Evolutionary conservation across 2,797 vertebrate genomes (phyloP), one percentile per base, ranked within the genome.

Genomic region (Galago senegalensis): DNA sequence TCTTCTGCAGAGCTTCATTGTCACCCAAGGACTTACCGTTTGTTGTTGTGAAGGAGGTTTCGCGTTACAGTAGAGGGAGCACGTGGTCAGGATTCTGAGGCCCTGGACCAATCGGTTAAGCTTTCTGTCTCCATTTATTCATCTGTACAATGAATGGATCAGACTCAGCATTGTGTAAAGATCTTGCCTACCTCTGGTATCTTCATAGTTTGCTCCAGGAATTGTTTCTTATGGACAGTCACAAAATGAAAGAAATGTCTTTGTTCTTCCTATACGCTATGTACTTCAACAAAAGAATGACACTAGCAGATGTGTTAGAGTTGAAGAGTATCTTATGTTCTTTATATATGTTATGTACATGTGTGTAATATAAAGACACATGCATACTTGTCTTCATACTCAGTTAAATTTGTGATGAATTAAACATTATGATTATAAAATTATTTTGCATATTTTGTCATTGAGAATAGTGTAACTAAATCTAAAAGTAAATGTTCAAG

Each of bases 191-290:
- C 5, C 49, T 89, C 23, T 91, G 25, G 0, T 63, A 53, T 72
- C 18, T 3, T 83, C 34, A 49, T 94, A 65, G 81, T 85, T 92
- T 94, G 87, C n/a, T 94, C 4, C 21, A 94, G n/a, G 23, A 91
- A 67, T 76, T 56, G 9, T 96, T 95, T 93, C 53, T 73, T 20
- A 1, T 60, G 5, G 49, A 88, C 82, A 89, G 58, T 20, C 31
- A 49, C 6, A 86, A 91, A 89, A 82, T 93, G 34, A 79, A 70
- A 40, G 10, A 89, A 73, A 53, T 77, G 34, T 12, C 92, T 89
- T 63, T 95, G 23, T 1, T 96, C 5, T 93, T 89, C 53, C 40
- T 91, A 40, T 0, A 65, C 73, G 72, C n/a, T 91, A 34, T 0
- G 69, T 77, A 72, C 18, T 86, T 96, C 21, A 91, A 53, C 13